phyloP scores from a whole-genome alignment of 2,888 invertebrate genomes.

The Troglohyphantes excavatus region DNA sequence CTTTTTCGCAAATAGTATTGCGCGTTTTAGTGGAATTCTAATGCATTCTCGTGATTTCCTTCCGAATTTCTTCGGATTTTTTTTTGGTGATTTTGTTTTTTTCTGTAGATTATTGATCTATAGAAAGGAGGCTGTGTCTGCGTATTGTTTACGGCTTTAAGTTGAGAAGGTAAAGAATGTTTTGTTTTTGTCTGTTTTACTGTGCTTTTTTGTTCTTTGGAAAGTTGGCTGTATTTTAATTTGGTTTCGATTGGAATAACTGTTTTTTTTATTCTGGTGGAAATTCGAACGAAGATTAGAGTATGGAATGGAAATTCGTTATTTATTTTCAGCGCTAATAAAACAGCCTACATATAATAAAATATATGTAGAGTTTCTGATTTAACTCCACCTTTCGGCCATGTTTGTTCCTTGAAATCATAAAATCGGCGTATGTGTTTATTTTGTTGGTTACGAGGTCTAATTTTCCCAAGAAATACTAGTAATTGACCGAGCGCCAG shows the following conservation, averaged over 20 bases:
- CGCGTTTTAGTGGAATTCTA: conserved; percentile 61
- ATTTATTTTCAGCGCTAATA: too few relatives aligned
- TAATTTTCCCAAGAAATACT: too few relatives aligned
- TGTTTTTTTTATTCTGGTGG: not conserved
- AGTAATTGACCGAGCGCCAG: too few relatives aligned
- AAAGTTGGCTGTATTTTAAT: not conserved
- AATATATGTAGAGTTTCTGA: too few relatives aligned
- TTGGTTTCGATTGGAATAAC: not conserved
- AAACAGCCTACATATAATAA: too few relatives aligned
- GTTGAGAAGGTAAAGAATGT: not conserved
- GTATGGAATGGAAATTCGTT: not conserved
- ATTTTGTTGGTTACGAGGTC: too few relatives aligned
- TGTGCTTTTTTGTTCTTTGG: not conserved
- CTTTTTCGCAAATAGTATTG: conserved; percentile 40
- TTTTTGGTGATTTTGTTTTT: not conserved
- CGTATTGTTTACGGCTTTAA: conserved; percentile 4
- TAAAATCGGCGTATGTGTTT: too few relatives aligned
- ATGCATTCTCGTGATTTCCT: conserved; percentile 35
- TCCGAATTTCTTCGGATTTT: not conserved
- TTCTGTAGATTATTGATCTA: conserved; percentile 4
- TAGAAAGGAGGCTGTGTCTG: not conserved
- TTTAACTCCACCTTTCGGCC: too few relatives aligned
- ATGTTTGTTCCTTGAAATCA: too few relatives aligned
- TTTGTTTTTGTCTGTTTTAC: not conserved
- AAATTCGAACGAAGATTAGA: not conserved